Evolutionary conservation across 2,113 vertebrate species (phyloP).

Genomic region (Nycticebus coucang): DNA sequence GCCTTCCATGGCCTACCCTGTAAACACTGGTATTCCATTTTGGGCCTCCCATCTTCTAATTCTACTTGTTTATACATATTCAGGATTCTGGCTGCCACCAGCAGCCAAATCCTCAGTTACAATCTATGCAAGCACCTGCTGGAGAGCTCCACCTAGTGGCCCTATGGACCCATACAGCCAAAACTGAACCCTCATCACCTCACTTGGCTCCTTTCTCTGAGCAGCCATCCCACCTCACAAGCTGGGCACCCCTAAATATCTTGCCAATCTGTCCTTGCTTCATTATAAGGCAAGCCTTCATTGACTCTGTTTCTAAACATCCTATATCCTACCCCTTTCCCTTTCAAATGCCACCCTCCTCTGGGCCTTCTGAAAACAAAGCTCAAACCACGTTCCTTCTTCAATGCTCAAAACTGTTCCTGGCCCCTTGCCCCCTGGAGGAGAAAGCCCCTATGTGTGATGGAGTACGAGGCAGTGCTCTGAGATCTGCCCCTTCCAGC

Average conservation of each 20-base stretch:
- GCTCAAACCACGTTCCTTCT: neutral
- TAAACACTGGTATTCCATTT: neutral
- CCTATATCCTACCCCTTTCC: neutral
- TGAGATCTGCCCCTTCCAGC: neutral
- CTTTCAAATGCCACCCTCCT: neutral
- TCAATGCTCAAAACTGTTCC: neutral
- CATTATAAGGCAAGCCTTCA: neutral
- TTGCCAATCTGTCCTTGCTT: neutral
- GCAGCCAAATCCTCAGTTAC: rapidly evolving
- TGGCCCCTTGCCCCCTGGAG: neutral
- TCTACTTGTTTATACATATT: neutral
- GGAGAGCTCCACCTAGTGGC: constrained; percentile 53
- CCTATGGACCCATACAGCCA: neutral
- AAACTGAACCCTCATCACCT: too few relatives aligned
- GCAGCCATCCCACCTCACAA: neutral
- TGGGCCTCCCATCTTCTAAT: neutral
- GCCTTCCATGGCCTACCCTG: neutral
- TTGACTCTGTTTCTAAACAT: neutral
- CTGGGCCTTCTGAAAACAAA: neutral
- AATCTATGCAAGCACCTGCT: neutral
- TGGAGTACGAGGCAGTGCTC: neutral
- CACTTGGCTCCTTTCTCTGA: neutral
- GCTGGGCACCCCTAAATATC: neutral
- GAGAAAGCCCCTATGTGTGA: neutral
- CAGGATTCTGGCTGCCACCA: too few relatives aligned